These are phyloP conservation scores for Bradypodion pumilum DNA, from an alignment of 2,797 vertebrate genomes.

Conservation along the genomic window DNA sequence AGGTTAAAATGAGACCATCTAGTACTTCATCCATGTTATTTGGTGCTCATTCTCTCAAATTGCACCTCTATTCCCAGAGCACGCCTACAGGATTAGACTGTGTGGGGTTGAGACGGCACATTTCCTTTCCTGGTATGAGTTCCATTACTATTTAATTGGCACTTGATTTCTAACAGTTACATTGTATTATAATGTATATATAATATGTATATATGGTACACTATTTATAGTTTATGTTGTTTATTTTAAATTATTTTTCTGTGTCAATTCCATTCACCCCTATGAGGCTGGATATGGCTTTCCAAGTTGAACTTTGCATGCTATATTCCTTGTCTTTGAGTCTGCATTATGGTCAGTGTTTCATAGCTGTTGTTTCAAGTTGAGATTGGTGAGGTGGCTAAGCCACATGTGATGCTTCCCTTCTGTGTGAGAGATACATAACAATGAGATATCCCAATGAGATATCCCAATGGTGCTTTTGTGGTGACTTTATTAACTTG, in stretches of 20 bases:
- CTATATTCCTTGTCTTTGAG: background rate
- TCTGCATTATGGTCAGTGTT: background rate
- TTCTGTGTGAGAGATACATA: background rate
- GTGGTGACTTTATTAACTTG: background rate
- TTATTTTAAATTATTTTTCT: background rate
- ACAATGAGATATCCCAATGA: background rate
- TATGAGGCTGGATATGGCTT: background rate
- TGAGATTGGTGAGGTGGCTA: background rate
- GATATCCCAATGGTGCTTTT: background rate
- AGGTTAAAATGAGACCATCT: conserved; percentile 73
- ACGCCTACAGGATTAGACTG: conserved; percentile 85
- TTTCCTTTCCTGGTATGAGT: conserved; percentile 79
- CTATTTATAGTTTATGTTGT: background rate
- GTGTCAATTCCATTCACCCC: background rate
- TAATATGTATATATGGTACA: no score
- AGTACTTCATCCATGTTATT: conserved; percentile 67
- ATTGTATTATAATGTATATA: background rate
- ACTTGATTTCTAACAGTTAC: background rate
- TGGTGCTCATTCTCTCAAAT: conserved; percentile 73
- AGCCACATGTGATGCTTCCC: background rate
- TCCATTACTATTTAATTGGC: background rate
- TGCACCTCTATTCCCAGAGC: conserved; percentile 85
- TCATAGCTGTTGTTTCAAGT: background rate
- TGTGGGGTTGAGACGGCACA: conserved; percentile 74
- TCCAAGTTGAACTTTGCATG: background rate